Evolutionary conservation across 2,113 vertebrate genomes (phyloP).

Genomic region (Petroica traversi): DNA sequence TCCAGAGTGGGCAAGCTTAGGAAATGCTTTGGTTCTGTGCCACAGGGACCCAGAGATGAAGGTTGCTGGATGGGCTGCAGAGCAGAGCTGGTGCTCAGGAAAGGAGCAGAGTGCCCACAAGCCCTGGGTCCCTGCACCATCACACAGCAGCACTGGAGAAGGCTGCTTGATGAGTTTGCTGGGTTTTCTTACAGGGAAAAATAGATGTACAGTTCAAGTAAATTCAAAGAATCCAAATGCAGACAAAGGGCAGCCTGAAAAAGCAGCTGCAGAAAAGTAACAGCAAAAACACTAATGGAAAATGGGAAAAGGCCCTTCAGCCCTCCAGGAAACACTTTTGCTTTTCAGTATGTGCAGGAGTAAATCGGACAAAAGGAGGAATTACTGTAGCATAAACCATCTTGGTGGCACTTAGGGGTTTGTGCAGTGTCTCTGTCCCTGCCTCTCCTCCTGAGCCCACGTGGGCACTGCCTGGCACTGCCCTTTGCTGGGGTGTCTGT

Average conservation of each 20-base stretch:
- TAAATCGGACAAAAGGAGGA: background rate
- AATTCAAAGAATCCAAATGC: background rate
- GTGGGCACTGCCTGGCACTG: background rate
- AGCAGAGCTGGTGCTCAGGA: background rate
- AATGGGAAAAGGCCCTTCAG: slow-evolving; percentile 25
- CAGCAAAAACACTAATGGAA: slow-evolving; percentile 8
- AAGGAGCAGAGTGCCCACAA: accelerated
- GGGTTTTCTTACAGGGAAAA: background rate
- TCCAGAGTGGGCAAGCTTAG: background rate
- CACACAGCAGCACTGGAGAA: background rate
- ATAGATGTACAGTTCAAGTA: background rate
- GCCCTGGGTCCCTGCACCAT: background rate
- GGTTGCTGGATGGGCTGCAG: background rate
- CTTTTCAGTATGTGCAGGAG: background rate
- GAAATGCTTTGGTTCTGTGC: background rate
- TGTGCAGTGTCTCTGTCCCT: background rate
- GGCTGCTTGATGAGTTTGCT: background rate
- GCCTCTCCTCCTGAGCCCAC: background rate
- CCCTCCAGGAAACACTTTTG: slow-evolving; percentile 20
- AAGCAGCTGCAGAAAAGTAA: background rate
- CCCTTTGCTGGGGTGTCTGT: background rate
- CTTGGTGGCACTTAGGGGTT: background rate
- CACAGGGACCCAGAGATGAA: background rate
- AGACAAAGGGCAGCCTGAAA: background rate
- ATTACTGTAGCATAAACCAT: slow-evolving; percentile 45